These are phyloP conservation scores for Dryococelus australis DNA, from an alignment of 2,888 invertebrate species.

Conservation along the genomic window DNA sequence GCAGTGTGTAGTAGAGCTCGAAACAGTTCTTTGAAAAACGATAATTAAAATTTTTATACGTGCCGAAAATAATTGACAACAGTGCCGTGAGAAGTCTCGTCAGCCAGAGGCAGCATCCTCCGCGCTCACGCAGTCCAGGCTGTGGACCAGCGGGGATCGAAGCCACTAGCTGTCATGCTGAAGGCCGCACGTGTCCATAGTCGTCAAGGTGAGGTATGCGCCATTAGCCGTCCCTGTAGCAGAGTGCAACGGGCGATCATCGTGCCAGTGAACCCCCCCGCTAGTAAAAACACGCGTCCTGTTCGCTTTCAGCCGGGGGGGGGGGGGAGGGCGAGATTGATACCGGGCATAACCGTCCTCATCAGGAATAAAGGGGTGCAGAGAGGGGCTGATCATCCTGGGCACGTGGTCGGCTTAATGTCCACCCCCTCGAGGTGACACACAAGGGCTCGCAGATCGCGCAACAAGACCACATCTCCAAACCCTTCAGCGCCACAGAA, in stretches of 20 bases:
- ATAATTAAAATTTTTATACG: no score
- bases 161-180: no score
- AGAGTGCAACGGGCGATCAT: not conserved
- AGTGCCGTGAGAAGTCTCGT: no score
- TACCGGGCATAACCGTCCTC: slow-evolving; percentile 3
- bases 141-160: no score
- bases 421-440: not conserved
- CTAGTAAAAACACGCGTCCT: slow-evolving; percentile 1
- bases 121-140: no score
- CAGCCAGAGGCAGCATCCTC: no score
- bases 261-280: no score
- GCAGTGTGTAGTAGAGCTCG: no score
- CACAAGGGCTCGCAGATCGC: not conserved
- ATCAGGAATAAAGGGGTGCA: not conserved
- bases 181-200: not conserved
- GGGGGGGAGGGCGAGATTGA: not conserved
- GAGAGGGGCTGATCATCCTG: not conserved
- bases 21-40: no score
- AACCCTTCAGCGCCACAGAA: no score
- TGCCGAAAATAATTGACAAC: no score
- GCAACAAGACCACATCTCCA: no score
- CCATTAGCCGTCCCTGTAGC: not conserved
- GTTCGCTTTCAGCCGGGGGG: not conserved
- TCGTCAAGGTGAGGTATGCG: not conserved
- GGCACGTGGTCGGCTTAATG: not conserved